A percentile compares a stretch with the other conserved stretches of the same genome.
These are phyloP conservation scores for Scolopax mira DNA, from an alignment of 2,113 vertebrate genomes.

Conservation along the genomic window DNA sequence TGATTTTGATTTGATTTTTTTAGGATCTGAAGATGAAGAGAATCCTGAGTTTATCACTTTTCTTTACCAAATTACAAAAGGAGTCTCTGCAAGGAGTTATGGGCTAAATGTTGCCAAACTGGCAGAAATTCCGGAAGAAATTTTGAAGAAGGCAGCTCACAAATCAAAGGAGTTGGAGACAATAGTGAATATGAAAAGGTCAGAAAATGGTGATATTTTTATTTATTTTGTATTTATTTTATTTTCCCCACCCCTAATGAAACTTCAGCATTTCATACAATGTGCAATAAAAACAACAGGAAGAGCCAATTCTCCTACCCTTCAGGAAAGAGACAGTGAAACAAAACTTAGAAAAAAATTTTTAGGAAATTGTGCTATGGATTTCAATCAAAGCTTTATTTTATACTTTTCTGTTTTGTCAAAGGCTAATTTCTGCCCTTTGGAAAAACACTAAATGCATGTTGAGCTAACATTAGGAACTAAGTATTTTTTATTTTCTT, in stretches of 20 bases:
- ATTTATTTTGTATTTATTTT: too few relatives aligned
- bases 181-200: conserved; percentile 86
- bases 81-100: conserved; percentile 89
- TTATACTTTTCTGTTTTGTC: neutral
- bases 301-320: neutral
- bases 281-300: neutral
- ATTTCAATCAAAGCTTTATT: neutral
- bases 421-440: neutral
- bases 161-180: conserved; percentile 91
- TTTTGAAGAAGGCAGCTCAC: conserved; percentile 84
- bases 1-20: neutral
- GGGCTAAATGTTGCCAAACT: conserved; percentile 95
- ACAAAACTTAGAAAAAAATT: neutral
- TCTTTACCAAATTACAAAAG: conserved; percentile 93
- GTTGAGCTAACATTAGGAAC: neutral
- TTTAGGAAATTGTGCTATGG: neutral
- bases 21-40: conserved; percentile 71
- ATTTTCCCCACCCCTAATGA: neutral
- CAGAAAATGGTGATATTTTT: neutral
- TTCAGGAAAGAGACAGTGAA: neutral
- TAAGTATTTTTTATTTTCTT: neutral
- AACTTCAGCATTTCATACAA: neutral
- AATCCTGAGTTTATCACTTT: conserved; percentile 92
- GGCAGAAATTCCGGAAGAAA: conserved; percentile 85
- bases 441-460: neutral